Evolutionary conservation across 2,888 invertebrate species (phyloP).

Genomic region (Leptura quadrifasciata): DNA sequence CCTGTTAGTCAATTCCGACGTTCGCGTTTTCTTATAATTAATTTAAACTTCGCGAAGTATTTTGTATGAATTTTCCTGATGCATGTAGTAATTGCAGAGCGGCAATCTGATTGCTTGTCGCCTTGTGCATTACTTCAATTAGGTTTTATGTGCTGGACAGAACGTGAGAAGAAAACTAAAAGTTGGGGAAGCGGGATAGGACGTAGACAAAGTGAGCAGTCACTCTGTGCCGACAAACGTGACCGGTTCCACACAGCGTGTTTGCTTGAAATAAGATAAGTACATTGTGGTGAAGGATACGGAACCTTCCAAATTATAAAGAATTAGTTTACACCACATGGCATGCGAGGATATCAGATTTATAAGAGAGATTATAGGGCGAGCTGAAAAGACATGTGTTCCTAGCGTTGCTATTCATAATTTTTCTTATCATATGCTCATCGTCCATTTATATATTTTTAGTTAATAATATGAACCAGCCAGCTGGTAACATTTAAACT

Average conservation of each 20-base stretch:
- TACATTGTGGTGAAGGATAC: conserved; percentile 30
- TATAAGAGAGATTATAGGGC: background rate
- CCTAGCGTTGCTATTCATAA: too few species aligned
- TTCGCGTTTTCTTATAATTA: background rate
- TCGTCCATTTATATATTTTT: too few species aligned
- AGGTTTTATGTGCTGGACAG: conserved; percentile 64
- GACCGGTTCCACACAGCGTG: conserved; percentile 33
- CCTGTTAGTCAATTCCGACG: background rate
- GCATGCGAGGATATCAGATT: background rate
- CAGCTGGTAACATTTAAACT: too few species aligned
- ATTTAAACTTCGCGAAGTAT: conserved; percentile 17
- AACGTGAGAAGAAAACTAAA: conserved; percentile 62
- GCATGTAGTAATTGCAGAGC: conserved; percentile 55
- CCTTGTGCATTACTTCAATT: conserved; percentile 66
- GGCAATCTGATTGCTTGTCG: conserved; percentile 63
- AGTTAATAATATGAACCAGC: too few species aligned
- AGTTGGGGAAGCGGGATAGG: conserved; percentile 10
- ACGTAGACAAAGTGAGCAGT: conserved; percentile 42
- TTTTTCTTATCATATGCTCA: too few species aligned
- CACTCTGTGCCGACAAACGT: conserved; percentile 33
- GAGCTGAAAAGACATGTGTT: background rate
- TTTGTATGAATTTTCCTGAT: conserved; percentile 13
- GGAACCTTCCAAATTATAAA: conserved; percentile 23
- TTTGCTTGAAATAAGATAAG: conserved; percentile 32
- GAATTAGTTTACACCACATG: conserved; percentile 29